Evolutionary conservation across 2,888 invertebrate genomes (phyloP), one percentile per base, ranked within the genome.

Genomic region (Mystacides longicornis): DNA sequence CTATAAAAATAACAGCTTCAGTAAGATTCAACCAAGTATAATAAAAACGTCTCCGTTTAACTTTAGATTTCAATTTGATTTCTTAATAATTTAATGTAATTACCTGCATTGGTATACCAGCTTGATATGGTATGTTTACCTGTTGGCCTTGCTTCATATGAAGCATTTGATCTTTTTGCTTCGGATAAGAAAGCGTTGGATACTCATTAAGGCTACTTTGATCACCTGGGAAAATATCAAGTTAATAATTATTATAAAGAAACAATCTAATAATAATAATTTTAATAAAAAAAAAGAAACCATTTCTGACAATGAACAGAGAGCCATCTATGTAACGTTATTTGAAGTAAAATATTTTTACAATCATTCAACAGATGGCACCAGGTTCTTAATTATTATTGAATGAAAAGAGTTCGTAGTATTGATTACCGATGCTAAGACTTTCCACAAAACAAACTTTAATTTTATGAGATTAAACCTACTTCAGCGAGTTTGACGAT

Each of bases 31-130:
- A 21, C 16, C 3, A 4, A 7, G 16, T 37, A 7, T 37, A n/a
- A 14, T 37, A 37, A 3, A 37, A 7, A 37, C 14, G 3, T 37
- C 14, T n/a, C 3, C 3, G 37, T 27, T 27, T 27, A 27, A 27
- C n/a, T n/a, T n/a, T n/a, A n/a, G n/a, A n/a, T n/a, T n/a, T n/a
- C n/a, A n/a, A n/a, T n/a, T n/a, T 5, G 5, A 27, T 27, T 27
- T 27, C 11, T 27, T 27, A 5, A 27, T 11, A 27, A 27, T 7
- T 5, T 43, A 14, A 11, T n/a, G 5, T 16, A 16, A 3, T 5
- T 45, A 60, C 60, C 60, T 60, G 60, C 60, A 60, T 60, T 2
- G 60, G 60, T 16, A 60, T 56, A 7, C 60, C 60, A 14, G 58
- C 18, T 11, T 57, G 49, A 37, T 56, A 60, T 14, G 60, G 58